These are phyloP conservation scores for Ploceus nigricollis DNA, from an alignment of 2,113 vertebrate species.

Conservation along the genomic window DNA sequence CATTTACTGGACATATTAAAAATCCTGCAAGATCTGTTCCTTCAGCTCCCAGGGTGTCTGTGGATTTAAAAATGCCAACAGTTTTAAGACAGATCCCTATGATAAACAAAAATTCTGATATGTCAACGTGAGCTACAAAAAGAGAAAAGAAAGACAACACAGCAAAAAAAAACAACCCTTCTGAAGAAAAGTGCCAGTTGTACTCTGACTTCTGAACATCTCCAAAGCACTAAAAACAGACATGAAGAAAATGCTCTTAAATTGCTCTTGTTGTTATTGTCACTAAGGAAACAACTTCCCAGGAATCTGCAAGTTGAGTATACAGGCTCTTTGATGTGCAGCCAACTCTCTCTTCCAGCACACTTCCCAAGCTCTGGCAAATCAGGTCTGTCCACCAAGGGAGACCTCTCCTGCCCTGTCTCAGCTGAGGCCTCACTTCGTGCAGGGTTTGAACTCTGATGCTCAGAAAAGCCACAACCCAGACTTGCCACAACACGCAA, in stretches of 20 bases:
- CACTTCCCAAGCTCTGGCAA: background rate
- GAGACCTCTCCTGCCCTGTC: background rate
- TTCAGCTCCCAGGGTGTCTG: background rate
- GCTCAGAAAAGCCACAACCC: background rate
- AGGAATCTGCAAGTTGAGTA: background rate
- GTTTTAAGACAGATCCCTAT: background rate
- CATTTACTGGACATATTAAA: background rate
- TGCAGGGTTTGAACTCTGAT: background rate
- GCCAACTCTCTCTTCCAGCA: background rate
- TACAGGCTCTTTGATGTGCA: background rate
- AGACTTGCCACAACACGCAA: background rate
- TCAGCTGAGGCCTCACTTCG: background rate
- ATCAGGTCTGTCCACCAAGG: background rate
- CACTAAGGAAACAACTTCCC: constrained; percentile 38
- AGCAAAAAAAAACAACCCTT: background rate
- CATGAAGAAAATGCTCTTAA: background rate
- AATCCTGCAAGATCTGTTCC: background rate
- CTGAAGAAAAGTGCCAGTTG: background rate
- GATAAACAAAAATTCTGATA: background rate
- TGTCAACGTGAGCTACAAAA: background rate
- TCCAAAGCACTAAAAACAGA: background rate
- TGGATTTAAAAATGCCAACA: background rate
- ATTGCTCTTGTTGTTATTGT: constrained; percentile 19
- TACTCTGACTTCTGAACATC: background rate
- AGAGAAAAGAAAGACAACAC: background rate